Evolutionary conservation across 2,113 vertebrate genomes (phyloP).

Genomic region (Typhlomys cinereus): DNA sequence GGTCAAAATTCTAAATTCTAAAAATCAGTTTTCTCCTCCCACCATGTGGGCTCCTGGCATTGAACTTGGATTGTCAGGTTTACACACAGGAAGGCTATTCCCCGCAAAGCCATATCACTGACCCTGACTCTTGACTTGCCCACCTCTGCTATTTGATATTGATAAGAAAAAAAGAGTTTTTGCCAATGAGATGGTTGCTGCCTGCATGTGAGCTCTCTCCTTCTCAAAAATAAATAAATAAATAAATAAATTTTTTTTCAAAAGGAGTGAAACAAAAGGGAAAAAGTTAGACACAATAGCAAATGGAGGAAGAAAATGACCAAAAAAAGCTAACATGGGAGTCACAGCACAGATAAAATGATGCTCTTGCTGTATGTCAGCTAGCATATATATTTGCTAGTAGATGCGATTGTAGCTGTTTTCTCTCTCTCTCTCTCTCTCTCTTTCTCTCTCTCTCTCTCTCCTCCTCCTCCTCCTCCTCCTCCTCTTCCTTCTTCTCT

Average conservation of each 20-base stretch:
- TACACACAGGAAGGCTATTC: no score
- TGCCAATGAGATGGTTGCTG: no score
- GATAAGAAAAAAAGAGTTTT: conserved; percentile 3
- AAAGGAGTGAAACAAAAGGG: conserved; percentile 20
- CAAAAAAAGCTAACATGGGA: neutral
- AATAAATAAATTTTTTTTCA: conserved; percentile 35
- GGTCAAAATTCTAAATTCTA: no score
- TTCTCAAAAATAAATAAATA: no score
- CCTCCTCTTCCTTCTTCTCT: rapidly evolving
- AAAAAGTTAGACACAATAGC: neutral
- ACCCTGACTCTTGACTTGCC: conserved; percentile 18
- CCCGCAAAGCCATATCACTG: no score
- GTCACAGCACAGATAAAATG: neutral
- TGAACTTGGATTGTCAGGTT: no score
- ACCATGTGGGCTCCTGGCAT: no score
- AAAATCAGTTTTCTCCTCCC: no score
- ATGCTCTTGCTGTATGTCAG: neutral
- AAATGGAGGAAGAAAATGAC: neutral
- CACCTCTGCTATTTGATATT: conserved; percentile 23
- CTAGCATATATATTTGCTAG: neutral
- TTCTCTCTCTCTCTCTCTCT: neutral
- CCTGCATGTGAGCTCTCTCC: no score
- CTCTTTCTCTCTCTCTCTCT: rapidly evolving
- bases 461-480: neutral
- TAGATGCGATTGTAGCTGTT: neutral